Evolutionary conservation across 2,888 invertebrate species (phyloP), one percentile per base, ranked within the genome.

Genomic region (Megaustenia siamemsis): DNA sequence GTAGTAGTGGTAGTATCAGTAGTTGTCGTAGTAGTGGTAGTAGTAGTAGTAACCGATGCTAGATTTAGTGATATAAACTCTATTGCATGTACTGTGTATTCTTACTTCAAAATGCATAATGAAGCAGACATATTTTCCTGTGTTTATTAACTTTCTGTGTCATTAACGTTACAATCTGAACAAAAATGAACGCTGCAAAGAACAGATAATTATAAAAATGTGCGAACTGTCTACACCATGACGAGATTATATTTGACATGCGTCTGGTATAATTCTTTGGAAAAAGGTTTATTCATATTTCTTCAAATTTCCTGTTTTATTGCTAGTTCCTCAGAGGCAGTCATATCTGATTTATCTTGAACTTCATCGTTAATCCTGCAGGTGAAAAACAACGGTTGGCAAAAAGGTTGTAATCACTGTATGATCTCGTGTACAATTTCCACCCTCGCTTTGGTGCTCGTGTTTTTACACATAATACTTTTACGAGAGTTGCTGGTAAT

Each of bases 331-430:
- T 71, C 71, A 43, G 15, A 45, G 28, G 28, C 40, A 71, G 45
- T 71, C 8, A 43, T n/a, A 43, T 0, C n/a, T 28, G n/a, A 1
- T n/a, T 71, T 15, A 71, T 43, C 43, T 43, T 28, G 10, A 71
- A 71, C 66, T 66, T 35, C 66, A 66, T 2, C 38, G n/a, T 66
- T 66, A 15, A 4, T 18, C 66, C 32, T 18, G 3, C 12, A 35
- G 21, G 66, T 18, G 38, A 66, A 38, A 8, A 21, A 21, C 38
- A 38, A 15, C 35, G 66, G 66, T 32, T 66, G 38, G 66, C 38
- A 69, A n/a, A n/a, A 69, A 40, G 69, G 69, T 38, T 68, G 38
- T 66, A 66, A 66, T 66, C 66, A 66, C 38, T 66, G 35, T 66
- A 4, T 66, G 66, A 35, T 66, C 66, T 66, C 38, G 35, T 35